Evolutionary conservation across 2,888 invertebrate genomes (phyloP).

Genomic region (Ryuthela nishihirai): DNA sequence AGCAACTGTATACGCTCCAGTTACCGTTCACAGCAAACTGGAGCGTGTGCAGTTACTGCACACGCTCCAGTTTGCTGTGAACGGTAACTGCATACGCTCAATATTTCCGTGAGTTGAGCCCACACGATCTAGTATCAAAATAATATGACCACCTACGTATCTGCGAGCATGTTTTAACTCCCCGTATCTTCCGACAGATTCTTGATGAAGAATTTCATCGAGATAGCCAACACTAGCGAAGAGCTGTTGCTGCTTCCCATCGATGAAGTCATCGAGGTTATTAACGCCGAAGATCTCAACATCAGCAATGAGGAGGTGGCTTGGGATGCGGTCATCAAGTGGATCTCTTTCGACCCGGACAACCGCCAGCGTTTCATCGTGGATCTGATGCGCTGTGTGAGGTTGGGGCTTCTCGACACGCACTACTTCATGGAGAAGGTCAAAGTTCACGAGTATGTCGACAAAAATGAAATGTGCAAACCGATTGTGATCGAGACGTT

Average conservation of each 20-base stretch:
- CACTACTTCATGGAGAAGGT: slow-evolving; percentile 84
- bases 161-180: too few relatives aligned
- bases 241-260: slow-evolving; percentile 69
- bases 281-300: slow-evolving; percentile 75
- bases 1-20: too few relatives aligned
- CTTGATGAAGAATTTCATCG: slow-evolving; percentile 69
- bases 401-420: slow-evolving; percentile 78
- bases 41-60: too few relatives aligned
- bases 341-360: slow-evolving; percentile 77
- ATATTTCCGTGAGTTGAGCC: too few relatives aligned
- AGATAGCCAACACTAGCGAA: slow-evolving; percentile 65
- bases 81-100: too few relatives aligned
- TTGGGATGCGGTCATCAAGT: slow-evolving; percentile 79
- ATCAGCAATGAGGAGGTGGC: slow-evolving; percentile 82
- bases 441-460: slow-evolving; percentile 73
- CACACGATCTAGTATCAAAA: too few relatives aligned
- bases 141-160: too few relatives aligned
- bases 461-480: slow-evolving; percentile 73
- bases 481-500: slow-evolving; percentile 87
- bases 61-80: too few relatives aligned
- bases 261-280: slow-evolving; percentile 69
- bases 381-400: slow-evolving; percentile 55
- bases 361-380: slow-evolving; percentile 70
- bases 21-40: too few relatives aligned
- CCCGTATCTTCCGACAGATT: too few relatives aligned